A percentile compares a stretch with the other conserved stretches of the same genome.
These are phyloP conservation scores for Pocillopora verrucosa DNA, from an alignment of 64 coral and sea anemone genomes.

Conservation along the genomic window DNA sequence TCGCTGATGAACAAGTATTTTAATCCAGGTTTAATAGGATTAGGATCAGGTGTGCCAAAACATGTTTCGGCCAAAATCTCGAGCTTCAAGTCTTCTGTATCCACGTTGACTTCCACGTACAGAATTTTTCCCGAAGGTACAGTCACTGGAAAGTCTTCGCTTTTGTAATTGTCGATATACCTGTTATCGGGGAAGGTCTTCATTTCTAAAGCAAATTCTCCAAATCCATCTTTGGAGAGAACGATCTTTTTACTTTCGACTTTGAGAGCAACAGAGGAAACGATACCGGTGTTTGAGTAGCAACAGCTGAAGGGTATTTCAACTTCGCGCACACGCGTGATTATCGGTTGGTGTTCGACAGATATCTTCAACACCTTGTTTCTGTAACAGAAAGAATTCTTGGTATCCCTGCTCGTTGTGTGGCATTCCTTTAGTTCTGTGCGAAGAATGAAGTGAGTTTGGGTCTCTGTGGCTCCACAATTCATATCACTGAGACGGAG, in stretches of 20 bases:
- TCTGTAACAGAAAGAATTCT: conserved; percentile 23
- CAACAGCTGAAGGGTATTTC: conserved; percentile 48
- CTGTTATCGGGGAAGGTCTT: not conserved
- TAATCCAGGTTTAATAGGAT: conserved; percentile 57
- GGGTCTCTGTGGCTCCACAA: conserved; percentile 39
- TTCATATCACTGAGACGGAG: conserved; percentile 31
- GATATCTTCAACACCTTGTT: conserved; percentile 45
- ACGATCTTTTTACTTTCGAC: conserved; percentile 33
- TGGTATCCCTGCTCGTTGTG: conserved; percentile 28
- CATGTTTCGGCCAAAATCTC: conserved; percentile 72
- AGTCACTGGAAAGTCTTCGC: not conserved
- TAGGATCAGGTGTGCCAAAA: conserved; percentile 64
- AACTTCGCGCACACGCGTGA: conserved; percentile 33
- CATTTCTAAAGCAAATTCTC: not conserved
- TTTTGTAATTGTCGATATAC: not conserved
- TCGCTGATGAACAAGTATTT: conserved; percentile 62
- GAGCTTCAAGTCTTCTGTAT: conserved; percentile 64
- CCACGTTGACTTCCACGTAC: conserved; percentile 38
- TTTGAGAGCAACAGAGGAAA: not conserved
- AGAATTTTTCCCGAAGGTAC: not conserved
- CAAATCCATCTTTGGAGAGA: not conserved
- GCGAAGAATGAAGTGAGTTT: conserved; percentile 44
- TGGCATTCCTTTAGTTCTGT: conserved; percentile 44
- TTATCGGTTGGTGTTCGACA: conserved; percentile 2
- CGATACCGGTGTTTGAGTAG: conserved; percentile 22